These are phyloP conservation scores for Pheosia gnoma DNA, from an alignment of 2,888 invertebrate genomes.

Conservation along the genomic window DNA sequence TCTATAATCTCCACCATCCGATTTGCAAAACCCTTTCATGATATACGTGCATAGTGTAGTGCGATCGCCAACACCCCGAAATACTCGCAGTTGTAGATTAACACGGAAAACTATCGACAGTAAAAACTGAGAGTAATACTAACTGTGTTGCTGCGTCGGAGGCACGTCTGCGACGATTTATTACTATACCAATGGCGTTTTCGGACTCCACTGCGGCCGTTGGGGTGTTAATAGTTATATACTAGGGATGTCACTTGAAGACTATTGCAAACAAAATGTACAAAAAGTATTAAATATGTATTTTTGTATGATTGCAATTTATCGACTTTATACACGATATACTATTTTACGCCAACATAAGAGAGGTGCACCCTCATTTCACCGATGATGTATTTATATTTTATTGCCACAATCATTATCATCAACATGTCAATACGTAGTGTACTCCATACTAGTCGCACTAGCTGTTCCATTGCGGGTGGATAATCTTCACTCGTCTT, in stretches of 20 bases:
- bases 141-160: conserved; percentile 45
- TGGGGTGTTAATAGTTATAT: conserved; percentile 45
- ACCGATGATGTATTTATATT: too few relatives aligned
- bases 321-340: too few relatives aligned
- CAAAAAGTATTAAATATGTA: too few relatives aligned
- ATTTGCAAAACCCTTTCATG: conserved; percentile 4
- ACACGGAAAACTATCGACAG: conserved; percentile 62
- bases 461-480: too few relatives aligned
- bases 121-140: conserved; percentile 57
- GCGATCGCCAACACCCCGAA: conserved; percentile 31
- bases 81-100: conserved; percentile 53
- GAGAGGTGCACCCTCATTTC: too few relatives aligned
- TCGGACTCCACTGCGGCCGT: conserved; percentile 58
- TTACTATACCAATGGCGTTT: conserved; percentile 67
- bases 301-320: too few relatives aligned
- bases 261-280: not conserved
- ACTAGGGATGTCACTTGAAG: conserved; percentile 6
- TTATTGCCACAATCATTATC: too few relatives aligned
- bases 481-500: too few relatives aligned
- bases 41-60: conserved; percentile 28
- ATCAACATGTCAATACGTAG: too few relatives aligned
- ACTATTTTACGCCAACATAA: too few relatives aligned
- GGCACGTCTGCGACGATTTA: conserved; percentile 70
- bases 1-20: not conserved
- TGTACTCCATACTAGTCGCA: too few relatives aligned